A percentile compares a stretch with the other conserved stretches of the same genome.
Conservation (phyloP, 2,797 vertebrate genomes). For the Buphagus erythrorhynchus region DNA sequence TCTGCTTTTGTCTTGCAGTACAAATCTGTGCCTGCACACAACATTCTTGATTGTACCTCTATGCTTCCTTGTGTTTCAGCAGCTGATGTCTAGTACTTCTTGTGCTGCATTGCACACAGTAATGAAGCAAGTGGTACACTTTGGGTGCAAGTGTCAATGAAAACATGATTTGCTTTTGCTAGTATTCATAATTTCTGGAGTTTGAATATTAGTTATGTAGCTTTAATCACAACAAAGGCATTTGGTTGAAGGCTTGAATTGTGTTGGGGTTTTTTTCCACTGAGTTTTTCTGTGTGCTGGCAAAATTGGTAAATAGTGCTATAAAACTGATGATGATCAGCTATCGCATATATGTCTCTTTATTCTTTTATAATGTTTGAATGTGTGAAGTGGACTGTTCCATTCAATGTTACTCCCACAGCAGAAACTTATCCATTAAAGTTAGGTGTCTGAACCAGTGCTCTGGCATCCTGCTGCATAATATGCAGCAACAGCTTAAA, state of each 20-base stretch:
- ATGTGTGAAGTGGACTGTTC: background rate
- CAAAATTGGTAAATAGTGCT: background rate
- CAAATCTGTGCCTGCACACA: background rate
- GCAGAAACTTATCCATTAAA: background rate
- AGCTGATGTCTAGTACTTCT: background rate
- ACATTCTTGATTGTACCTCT: background rate
- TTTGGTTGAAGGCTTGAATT: background rate
- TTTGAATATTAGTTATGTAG: background rate
- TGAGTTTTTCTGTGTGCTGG: background rate
- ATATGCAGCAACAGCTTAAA: constrained; percentile 18
- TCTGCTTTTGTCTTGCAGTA: background rate
- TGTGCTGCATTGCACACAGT: background rate
- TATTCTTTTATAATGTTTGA: background rate
- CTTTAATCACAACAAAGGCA: background rate
- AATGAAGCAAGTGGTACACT: constrained; percentile 20
- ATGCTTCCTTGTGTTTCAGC: constrained; percentile 1
- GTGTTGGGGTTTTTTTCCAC: background rate
- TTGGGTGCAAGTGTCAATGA: background rate
- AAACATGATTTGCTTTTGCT: background rate
- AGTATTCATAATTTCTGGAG: background rate
- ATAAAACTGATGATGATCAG: background rate
- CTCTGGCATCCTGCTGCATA: constrained; percentile 41
- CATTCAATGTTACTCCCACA: constrained; percentile 1
- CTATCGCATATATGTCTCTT: background rate
- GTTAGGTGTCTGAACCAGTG: constrained; percentile 19